Percentiles rank a stretch among this genome's conserved stretches.
phyloP scores from a whole-genome alignment of 2,797 vertebrate genomes.

The Tadarida brasiliensis region DNA sequence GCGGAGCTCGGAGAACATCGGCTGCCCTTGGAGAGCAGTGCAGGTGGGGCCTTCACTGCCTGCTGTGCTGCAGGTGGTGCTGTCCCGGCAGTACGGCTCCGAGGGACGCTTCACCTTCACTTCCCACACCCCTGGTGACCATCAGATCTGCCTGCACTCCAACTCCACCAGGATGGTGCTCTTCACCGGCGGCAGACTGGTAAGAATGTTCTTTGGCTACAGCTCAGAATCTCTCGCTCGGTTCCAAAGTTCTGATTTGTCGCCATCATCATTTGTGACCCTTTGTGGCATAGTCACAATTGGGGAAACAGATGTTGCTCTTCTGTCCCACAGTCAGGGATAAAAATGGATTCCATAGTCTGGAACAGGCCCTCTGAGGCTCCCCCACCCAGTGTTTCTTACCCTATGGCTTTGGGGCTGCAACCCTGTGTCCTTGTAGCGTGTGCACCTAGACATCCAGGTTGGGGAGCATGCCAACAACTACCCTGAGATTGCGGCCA shows the following conservation, averaged over 20 bases:
- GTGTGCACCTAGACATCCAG: conserved; percentile 97
- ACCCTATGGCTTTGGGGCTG: neutral
- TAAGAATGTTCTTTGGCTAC: conserved; percentile 80
- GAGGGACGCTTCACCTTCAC: conserved; percentile 98
- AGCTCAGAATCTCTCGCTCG: neutral
- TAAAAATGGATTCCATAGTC: neutral
- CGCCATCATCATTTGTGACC: neutral
- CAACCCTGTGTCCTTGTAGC: conserved; percentile 83
- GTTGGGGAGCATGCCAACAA: conserved; percentile 98
- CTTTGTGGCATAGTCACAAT: neutral
- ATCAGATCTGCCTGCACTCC: conserved; percentile 98
- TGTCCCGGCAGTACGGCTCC: conserved; percentile 96
- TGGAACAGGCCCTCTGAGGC: neutral
- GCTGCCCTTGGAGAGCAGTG: neutral
- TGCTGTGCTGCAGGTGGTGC: conserved; percentile 89
- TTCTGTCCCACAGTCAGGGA: neutral
- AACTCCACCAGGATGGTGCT: conserved; percentile 97
- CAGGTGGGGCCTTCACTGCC: neutral
- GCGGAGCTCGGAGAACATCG: neutral
- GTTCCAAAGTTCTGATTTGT: neutral
- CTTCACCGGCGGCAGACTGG: conserved; percentile 96
- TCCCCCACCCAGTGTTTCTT: neutral
- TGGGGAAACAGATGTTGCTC: neutral
- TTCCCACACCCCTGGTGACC: conserved; percentile 96
- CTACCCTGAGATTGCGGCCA: conserved; percentile 97